phyloP scores from a whole-genome alignment of 2,797 vertebrate genomes.

The Orestias chungarensis region DNA sequence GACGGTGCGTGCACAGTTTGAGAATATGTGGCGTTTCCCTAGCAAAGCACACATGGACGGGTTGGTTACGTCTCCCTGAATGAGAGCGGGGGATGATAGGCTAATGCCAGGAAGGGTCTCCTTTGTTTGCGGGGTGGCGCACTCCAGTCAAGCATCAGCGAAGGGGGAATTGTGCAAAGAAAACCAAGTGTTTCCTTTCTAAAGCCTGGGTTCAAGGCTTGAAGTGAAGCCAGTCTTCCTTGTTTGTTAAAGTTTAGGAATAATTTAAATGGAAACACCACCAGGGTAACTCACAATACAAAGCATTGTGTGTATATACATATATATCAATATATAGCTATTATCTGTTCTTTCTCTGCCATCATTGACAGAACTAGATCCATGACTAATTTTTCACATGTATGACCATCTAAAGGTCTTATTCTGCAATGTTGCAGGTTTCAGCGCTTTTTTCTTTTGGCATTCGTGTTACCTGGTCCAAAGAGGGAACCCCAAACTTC shows the following conservation, averaged over 20 bases:
- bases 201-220: conserved; percentile 10
- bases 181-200: conserved; percentile 30
- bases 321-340: not conserved
- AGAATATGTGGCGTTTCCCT: conserved; percentile 66
- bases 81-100: conserved; percentile 61
- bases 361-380: not conserved
- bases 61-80: conserved; percentile 56
- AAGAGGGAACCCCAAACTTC: conserved; percentile 3
- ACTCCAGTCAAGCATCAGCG: conserved; percentile 74
- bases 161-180: conserved; percentile 57
- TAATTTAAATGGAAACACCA: not conserved
- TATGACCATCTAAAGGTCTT: not conserved
- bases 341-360: not conserved
- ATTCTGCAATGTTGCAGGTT: not conserved
- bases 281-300: not conserved
- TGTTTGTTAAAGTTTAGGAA: not conserved
- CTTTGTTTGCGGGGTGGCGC: conserved; percentile 74
- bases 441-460: not conserved
- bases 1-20: conserved; percentile 65
- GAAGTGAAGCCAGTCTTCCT: not conserved
- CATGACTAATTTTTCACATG: not conserved
- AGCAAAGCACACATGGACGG: conserved; percentile 52
- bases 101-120: conserved; percentile 63
- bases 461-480: not conserved
- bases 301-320: not conserved